Conservation (phyloP, 2,797 vertebrate species). For the Manis javanica region DNA sequence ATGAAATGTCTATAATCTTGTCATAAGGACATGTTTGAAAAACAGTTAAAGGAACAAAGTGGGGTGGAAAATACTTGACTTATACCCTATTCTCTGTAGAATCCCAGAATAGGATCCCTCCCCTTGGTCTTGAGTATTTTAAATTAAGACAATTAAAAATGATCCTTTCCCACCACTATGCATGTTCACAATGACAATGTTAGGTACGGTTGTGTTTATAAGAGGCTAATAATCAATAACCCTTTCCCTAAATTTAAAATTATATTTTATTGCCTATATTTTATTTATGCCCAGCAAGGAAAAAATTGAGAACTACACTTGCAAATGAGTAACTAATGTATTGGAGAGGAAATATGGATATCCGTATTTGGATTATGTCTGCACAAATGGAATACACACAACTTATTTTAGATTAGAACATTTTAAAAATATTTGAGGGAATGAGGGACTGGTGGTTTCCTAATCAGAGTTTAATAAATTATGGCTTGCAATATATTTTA, state of each 20-base stretch:
- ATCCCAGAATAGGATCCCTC: neutral
- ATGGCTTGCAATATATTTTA: neutral
- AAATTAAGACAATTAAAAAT: neutral
- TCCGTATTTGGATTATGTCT: neutral
- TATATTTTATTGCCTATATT: neutral
- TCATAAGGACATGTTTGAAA: neutral
- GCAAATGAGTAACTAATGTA: neutral
- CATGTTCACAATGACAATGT: neutral
- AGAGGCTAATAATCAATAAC: neutral
- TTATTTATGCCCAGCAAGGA: neutral
- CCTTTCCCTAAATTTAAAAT: neutral
- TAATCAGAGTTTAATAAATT: neutral
- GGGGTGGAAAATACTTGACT: neutral
- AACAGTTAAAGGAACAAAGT: neutral
- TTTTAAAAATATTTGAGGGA: neutral
- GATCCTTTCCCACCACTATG: neutral
- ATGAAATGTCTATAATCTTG: neutral
- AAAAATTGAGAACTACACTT: neutral
- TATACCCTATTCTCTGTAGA: neutral
- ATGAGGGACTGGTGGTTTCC: neutral
- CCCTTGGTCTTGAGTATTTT: neutral
- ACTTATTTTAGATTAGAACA: neutral
- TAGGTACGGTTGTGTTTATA: neutral
- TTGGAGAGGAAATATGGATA: neutral
- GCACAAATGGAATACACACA: neutral